Percentiles rank a stretch among this genome's conserved stretches.
phyloP scores from a whole-genome alignment of 1,140 invertebrate species.

The Drosophila leontia region DNA sequence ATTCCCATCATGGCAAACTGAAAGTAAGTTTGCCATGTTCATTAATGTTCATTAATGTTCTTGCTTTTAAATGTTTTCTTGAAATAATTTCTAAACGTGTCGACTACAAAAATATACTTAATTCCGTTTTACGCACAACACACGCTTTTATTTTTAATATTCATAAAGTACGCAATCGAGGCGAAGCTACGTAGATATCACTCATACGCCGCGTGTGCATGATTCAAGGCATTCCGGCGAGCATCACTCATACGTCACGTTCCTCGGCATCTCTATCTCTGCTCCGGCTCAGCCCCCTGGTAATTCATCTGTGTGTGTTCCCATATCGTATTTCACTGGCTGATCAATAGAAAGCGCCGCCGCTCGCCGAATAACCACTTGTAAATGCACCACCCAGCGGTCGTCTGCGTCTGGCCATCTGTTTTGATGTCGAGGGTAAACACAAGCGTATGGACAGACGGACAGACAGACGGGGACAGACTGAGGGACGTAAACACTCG shows the following conservation, averaged over 20 bases:
- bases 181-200: conserved; percentile 31
- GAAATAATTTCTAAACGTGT: background rate
- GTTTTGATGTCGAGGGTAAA: conserved; percentile 52
- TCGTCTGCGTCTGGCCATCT: conserved; percentile 16
- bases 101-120: background rate
- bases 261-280: background rate
- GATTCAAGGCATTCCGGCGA: conserved; percentile 54
- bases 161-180: conserved; percentile 23
- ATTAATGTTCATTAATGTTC: background rate
- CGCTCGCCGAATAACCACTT: conserved; percentile 19
- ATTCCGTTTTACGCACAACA: background rate
- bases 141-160: conserved; percentile 9
- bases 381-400: conserved; percentile 30
- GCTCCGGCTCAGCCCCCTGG: background rate
- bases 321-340: conserved; percentile 59
- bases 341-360: conserved; percentile 66
- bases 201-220: conserved; percentile 42
- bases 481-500: conserved; percentile 14
- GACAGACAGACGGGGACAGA: background rate
- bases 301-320: conserved; percentile 50
- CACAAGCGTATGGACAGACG: conserved; percentile 21
- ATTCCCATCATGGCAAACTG: background rate
- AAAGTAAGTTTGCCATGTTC: too few relatives aligned
- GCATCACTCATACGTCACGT: conserved; percentile 70
- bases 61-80: too few relatives aligned